Base-by-base conservation (phyloP, 2,797 vertebrate species). In the Myoxocephalus aenaeus region DNA sequence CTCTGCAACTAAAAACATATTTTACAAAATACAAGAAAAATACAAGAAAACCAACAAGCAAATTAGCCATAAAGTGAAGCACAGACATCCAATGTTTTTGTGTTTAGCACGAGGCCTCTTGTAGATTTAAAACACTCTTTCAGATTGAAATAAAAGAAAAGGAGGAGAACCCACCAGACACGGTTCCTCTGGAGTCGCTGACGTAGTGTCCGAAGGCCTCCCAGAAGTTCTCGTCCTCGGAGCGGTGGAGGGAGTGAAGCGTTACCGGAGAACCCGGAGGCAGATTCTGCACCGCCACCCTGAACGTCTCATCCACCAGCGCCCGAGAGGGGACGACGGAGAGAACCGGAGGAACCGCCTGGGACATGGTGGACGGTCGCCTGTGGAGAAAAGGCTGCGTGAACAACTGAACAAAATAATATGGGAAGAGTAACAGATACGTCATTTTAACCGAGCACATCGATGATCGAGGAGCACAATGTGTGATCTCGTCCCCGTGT, bases 171-270 rank as follows among this genome's bases (percentile, higher is more conserved):
- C 34, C 63, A 93, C 93, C 88, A 1, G 75, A 86, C 12, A 94
- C 92, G 0, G 10, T 58, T 38, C 93, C 93, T 15, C 34, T 54
- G 29, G 79, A 29, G 15, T 90, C 75, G 29, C 90, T 92, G 71
- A 89, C 0, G 67, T 94, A 94, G 84, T 92, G 87, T 1, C 86
- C 93, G 2, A 76, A 94, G 1, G 92, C 91, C 84, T 94, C 91
- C 93, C 92, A 94, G 79, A 85, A 36, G 51, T 92, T 78, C 12
- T 70, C 61, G 57, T 91, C 86, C 65, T 94, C 93, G 0, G 92
- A 93, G 0, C 40, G 71, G 69, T 89, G 91, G 12, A 89, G 79
- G 34, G 92, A 83, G 76, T 70, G 85, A 14, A 94, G 25, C 0
- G 93, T 94, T 0, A 94, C 87, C 0, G 77, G 74, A 46, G 7